Conservation (phyloP, 2,888 invertebrate genomes). For the Tetramorium bicarinatum region DNA sequence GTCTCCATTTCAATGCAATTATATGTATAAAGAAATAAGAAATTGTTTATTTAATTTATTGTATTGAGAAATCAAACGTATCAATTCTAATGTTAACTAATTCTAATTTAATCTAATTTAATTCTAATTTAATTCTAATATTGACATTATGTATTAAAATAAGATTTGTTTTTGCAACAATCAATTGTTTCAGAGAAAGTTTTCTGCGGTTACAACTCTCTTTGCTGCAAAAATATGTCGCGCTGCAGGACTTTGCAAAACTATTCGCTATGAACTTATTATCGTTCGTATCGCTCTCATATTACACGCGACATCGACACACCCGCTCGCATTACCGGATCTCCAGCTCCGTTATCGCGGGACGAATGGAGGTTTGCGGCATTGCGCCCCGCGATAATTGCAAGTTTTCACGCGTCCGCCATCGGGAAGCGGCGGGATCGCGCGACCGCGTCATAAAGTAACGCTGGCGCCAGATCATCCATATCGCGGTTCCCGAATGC, state of each 20-base stretch:
- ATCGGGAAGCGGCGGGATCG: conserved; percentile 36
- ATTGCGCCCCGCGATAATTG: conserved; percentile 39
- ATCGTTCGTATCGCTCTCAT: no score
- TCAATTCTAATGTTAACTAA: not conserved
- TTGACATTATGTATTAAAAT: not conserved
- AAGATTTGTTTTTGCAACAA: not conserved
- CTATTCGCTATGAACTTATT: conserved; percentile 2
- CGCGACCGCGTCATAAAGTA: conserved; percentile 50
- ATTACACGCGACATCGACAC: not conserved
- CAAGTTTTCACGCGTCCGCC: conserved; percentile 42
- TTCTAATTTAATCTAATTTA: not conserved
- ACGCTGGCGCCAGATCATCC: conserved; percentile 28
- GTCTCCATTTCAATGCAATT: not conserved
- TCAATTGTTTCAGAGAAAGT: not conserved
- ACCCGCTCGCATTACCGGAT: not conserved
- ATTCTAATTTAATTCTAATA: not conserved
- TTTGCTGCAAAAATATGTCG: not conserved
- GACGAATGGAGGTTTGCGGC: conserved; percentile 38
- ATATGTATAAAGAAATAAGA: not conserved
- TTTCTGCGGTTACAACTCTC: no score
- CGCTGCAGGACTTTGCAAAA: not conserved
- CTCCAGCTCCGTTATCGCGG: conserved; percentile 21
- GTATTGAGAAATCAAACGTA: not conserved
- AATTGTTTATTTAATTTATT: not conserved
- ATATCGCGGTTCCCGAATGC: conserved; percentile 67